phyloP scores from a whole-genome alignment of 2,113 vertebrate genomes.

The Diadophis punctatus region DNA sequence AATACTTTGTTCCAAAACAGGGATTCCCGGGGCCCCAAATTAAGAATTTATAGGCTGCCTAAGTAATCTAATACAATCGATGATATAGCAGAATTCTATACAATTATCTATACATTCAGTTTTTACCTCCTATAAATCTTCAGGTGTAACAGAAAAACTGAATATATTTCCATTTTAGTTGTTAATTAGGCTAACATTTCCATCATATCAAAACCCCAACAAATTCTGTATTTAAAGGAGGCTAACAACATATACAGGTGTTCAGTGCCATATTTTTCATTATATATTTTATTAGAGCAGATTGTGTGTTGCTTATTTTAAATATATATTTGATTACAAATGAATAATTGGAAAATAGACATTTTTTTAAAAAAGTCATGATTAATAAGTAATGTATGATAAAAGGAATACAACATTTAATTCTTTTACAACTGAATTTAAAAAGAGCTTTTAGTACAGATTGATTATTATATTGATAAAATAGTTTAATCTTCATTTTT shows the following conservation, averaged over 20 bases:
- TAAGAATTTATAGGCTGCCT: conserved; percentile 57
- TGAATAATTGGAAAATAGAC: neutral
- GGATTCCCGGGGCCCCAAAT: conserved; percentile 39
- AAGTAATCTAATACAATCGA: conserved; percentile 43
- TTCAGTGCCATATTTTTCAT: conserved; percentile 13
- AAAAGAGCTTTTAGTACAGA: neutral
- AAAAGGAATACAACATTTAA: neutral
- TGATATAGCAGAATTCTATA: conserved; percentile 50
- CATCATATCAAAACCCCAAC: conserved; percentile 27
- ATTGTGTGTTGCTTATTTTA: conserved; percentile 19
- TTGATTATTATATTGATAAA: neutral
- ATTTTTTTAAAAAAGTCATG: neutral
- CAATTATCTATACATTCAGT: conserved; percentile 50
- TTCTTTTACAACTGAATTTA: neutral
- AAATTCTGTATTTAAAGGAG: conserved; percentile 33
- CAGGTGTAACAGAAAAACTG: neutral
- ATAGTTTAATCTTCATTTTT: neutral
- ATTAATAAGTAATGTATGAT: neutral
- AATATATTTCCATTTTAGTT: conserved; percentile 42
- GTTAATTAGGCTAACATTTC: conserved; percentile 38
- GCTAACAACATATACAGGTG: neutral
- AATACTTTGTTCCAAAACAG: conserved; percentile 48
- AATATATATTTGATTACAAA: conserved; percentile 19
- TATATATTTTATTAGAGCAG: conserved; percentile 7
- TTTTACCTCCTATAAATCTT: conserved; percentile 27